phyloP scores from a whole-genome alignment of 2,797 vertebrate genomes.

The Microcaecilia unicolor region DNA sequence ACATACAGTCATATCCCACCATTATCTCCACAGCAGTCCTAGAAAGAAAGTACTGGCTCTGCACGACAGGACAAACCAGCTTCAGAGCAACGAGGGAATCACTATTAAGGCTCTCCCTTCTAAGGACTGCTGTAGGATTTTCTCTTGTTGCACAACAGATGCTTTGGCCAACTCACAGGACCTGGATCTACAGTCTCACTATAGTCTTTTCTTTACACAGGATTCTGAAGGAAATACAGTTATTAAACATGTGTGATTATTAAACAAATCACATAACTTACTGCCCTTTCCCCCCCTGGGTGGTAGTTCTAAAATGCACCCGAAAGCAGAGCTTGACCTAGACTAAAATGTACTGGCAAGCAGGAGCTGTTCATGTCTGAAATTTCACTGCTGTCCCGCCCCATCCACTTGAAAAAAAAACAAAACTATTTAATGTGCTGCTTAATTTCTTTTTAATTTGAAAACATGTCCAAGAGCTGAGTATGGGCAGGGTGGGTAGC shows the following conservation, averaged over 20 bases:
- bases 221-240: constrained; percentile 85
- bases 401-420: too few species aligned
- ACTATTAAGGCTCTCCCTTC: background rate
- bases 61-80: constrained; percentile 35
- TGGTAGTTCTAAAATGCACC: too few species aligned
- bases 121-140: background rate
- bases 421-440: too few species aligned
- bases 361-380: too few species aligned
- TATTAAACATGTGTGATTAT: constrained; percentile 69
- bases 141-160: background rate
- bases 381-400: too few species aligned
- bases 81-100: background rate
- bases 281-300: too few species aligned
- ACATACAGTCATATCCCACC: constrained; percentile 70
- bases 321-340: too few species aligned
- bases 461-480: too few species aligned
- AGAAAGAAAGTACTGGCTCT: constrained; percentile 24
- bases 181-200: constrained; percentile 19
- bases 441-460: too few species aligned
- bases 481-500: too few species aligned
- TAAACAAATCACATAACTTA: too few species aligned
- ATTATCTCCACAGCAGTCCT: background rate
- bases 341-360: too few species aligned
- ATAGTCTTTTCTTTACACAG: constrained; percentile 71
- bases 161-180: constrained; percentile 15